Evolutionary conservation across 2,797 vertebrate genomes (phyloP).

Genomic region (Eleutherodactylus coqui): DNA sequence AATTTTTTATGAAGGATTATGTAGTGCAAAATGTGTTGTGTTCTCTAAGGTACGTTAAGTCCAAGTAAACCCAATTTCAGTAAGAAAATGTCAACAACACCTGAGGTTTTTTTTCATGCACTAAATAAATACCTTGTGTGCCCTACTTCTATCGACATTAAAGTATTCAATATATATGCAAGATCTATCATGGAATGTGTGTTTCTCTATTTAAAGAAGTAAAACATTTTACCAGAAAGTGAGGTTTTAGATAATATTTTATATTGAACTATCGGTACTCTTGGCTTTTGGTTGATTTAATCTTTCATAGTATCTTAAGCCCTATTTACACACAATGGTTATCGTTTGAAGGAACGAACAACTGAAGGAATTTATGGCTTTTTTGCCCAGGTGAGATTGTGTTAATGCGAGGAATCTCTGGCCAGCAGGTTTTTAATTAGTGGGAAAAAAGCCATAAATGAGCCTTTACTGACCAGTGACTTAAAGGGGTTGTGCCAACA

Average conservation of each 20-base stretch:
- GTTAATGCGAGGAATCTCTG: too few relatives aligned
- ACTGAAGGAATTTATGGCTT: too few relatives aligned
- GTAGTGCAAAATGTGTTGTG: conserved; percentile 80
- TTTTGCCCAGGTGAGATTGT: too few relatives aligned
- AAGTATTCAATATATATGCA: conserved; percentile 16
- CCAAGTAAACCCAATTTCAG: conserved; percentile 79
- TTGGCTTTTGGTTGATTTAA: background rate
- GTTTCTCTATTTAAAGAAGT: background rate
- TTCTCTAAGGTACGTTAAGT: conserved; percentile 76
- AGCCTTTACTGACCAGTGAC: too few relatives aligned
- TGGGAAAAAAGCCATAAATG: too few relatives aligned
- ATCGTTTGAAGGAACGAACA: too few relatives aligned
- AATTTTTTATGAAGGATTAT: conserved; percentile 86
- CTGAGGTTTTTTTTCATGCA: conserved; percentile 19
- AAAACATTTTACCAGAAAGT: background rate
- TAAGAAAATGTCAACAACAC: conserved; percentile 80
- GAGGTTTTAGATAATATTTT: background rate
- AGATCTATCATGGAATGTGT: background rate
- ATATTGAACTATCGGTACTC: background rate
- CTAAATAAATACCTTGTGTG: conserved; percentile 52
- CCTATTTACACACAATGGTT: too few relatives aligned
- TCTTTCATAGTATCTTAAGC: background rate
- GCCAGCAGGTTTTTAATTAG: too few relatives aligned
- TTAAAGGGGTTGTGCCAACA: too few relatives aligned
- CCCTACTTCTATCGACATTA: conserved; percentile 30